Evolutionary conservation across 1,140 invertebrate species (phyloP), one percentile per base, ranked within the genome.

Genomic region (Drosophila bocki): DNA sequence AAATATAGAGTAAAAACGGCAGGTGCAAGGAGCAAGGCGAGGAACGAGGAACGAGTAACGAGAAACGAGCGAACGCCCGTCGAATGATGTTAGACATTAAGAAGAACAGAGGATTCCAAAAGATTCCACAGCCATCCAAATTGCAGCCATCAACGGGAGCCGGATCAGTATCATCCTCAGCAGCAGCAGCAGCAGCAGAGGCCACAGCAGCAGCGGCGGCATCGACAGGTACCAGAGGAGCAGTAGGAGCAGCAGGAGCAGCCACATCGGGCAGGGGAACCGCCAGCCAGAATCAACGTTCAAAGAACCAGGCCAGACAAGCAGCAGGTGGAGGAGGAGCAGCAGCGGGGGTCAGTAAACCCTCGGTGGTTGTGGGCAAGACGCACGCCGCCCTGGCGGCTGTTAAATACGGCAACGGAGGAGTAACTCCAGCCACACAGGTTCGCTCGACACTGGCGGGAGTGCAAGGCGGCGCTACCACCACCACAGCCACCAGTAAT

Each of bases 21-120:
- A 7, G 11, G 26, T 33, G 39, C 37, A 19, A 56, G 33, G 41
- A 72, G 72, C 22, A 17, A 17, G 47, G 19, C 50, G 68, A 51
- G 26, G 45, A 41, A 11, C 50, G 68, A 51, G 26, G 45, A 41
- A 11, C 48, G 51, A 54, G 39, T 47, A 35, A 12, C 29, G 17
- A 19, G 22, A 41, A 29, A 19, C 37, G 48, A 39, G 33, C 62
- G 35, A 57, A 51, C 65, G 75, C 78, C 53, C 72, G 78, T 91
- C 78, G 75, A 90, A 90, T 91, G 64, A 90, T 90, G 85, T 91
- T 90, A 91, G 85, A 90, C 70, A 74, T 91, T 79, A 90, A 91
- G 86, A 90, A 90, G 57, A 80, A 44, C 58, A 90, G 78, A 85
- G 85, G 85, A 78, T 90, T 85, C 75, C 85, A 90, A 51, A 90